These are phyloP conservation scores for Microplitis manilae DNA, from an alignment of 2,888 invertebrate genomes.

Conservation along the genomic window DNA sequence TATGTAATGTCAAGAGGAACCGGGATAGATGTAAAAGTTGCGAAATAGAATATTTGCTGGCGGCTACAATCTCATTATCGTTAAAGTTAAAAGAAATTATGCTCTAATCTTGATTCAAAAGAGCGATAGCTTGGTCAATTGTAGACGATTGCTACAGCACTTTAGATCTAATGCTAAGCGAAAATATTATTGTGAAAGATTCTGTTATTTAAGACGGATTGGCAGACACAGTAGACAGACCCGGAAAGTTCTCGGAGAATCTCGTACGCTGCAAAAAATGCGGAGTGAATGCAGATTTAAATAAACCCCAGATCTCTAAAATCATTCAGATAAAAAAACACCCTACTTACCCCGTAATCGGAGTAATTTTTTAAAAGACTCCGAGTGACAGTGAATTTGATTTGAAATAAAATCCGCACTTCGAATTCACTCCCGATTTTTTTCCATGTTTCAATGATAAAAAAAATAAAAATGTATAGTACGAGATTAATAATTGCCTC, in stretches of 20 bases:
- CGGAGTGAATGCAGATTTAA: no score
- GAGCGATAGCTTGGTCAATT: not conserved
- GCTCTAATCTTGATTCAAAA: slow-evolving; percentile 27
- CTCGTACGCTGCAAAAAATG: not conserved
- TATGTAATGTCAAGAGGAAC: not conserved
- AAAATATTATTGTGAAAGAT: not conserved
- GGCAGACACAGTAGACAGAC: not conserved
- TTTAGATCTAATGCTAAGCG: not conserved
- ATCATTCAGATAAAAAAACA: no score
- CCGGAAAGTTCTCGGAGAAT: slow-evolving; percentile 18
- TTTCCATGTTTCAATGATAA: not conserved
- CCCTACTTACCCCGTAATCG: no score
- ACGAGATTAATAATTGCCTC: slow-evolving; percentile 36
- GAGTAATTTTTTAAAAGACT: no score
- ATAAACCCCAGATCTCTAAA: no score
- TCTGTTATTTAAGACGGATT: not conserved
- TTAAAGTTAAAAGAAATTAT: not conserved
- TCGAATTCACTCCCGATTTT: no score
- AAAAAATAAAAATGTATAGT: not conserved
- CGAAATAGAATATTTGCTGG: slow-evolving; percentile 17
- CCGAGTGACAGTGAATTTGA: no score
- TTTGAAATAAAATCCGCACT: no score
- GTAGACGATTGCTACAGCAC: not conserved
- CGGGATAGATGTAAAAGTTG: slow-evolving; percentile 28
- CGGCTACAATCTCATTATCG: slow-evolving; percentile 17